A percentile compares a stretch with the other conserved stretches of the same genome.
Evolutionary conservation across 2,797 vertebrate species (phyloP).

Genomic region (Anguilla pacifica): DNA sequence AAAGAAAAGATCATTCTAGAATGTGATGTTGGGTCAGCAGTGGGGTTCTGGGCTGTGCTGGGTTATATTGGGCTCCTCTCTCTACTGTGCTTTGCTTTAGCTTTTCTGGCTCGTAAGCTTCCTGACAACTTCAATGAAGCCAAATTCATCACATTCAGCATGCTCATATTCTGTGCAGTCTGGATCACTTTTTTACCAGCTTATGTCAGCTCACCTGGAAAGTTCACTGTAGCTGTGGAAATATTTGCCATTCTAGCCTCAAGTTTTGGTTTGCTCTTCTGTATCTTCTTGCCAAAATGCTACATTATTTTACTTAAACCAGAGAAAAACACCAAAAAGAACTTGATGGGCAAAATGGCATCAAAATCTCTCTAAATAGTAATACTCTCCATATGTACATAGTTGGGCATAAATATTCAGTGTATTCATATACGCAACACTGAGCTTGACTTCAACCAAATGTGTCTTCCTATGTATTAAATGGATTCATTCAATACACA

Average conservation of each 20-base stretch:
- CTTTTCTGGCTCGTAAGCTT: constrained; percentile 14
- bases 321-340: constrained; percentile 15
- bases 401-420: no score
- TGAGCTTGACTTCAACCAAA: no score
- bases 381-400: neutral
- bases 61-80: constrained; percentile 9
- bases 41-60: constrained; percentile 18
- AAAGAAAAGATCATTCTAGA: no score
- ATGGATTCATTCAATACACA: no score
- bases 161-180: constrained; percentile 21
- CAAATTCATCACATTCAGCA: constrained; percentile 23
- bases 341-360: neutral
- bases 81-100: neutral
- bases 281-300: constrained; percentile 13
- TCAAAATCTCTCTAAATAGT: constrained; percentile 1
- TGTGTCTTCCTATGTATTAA: no score
- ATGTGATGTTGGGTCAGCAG: constrained; percentile 20
- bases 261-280: constrained; percentile 15
- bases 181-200: constrained; percentile 21
- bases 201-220: constrained; percentile 19
- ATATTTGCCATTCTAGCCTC: constrained; percentile 17
- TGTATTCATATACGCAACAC: no score
- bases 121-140: constrained; percentile 18
- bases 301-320: constrained; percentile 12
- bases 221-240: constrained; percentile 20